Evolutionary conservation across 2,113 vertebrate species (phyloP), one percentile per base, ranked within the genome.

Genomic region (Candoia aspera): DNA sequence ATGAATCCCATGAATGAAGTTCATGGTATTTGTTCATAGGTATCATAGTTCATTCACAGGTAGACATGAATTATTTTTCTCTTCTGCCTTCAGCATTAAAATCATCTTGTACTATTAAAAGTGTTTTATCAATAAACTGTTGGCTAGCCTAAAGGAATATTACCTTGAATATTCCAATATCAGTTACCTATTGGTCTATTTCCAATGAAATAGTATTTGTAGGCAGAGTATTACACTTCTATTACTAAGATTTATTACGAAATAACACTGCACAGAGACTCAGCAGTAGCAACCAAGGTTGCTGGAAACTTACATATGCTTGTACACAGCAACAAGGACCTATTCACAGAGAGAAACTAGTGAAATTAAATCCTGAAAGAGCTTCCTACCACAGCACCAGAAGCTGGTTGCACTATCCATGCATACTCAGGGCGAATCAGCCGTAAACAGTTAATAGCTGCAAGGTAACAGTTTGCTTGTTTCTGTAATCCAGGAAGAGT

Each of bases 391-490:
- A 98, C 97, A 15, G 97, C 97, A 88, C 98, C 98, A 0, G 98
- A 94, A 0, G 97, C 96, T 0, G 99, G 99, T 95, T 98, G 98
- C 62, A 99, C 98, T 46, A 99, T 99, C 99, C 99, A 99, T 0
- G 99, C 99, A 0, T 99, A 99, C n/a, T 99, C 98, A 0, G 98
- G 98, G 3, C 98, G 97, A 96, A 99, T 99, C 91, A 99, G 96
- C 0, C 98, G 97, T 26, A 99, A 96, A 93, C 99, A 99, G 96
- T 98, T 99, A 42, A 99, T 97, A 29, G 99, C 98, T 0, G 98
- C 98, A 54, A 99, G 98, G 91, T 98, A 99, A 89, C 99, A 99
- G 96, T 98, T 98, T 0, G 98, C 98, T 96, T 99, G 99, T 42
- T 99, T 99, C 97, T 99, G 98, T 2, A 99, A 98, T 33, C 99